phyloP scores from a whole-genome alignment of 2,113 vertebrate species.

The Microtus montanus region DNA sequence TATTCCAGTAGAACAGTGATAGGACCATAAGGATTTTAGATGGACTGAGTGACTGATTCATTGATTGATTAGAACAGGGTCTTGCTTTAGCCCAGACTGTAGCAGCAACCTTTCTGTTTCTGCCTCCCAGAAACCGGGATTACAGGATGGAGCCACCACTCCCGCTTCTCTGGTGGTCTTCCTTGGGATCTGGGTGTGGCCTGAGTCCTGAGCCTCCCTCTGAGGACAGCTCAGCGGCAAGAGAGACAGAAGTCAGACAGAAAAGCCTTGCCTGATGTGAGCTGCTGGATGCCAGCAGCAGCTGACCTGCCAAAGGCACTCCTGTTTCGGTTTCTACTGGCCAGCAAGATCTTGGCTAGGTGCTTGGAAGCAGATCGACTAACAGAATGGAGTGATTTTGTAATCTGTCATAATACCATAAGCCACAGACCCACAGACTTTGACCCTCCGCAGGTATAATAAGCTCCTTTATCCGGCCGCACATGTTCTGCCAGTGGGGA shows the following conservation, averaged over 20 bases:
- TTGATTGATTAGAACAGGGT: background rate
- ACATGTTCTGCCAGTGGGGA: conserved; percentile 86
- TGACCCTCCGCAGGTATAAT: conserved; percentile 96
- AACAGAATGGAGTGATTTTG: conserved; percentile 95
- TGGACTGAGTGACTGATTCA: background rate
- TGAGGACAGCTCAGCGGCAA: conserved; percentile 79
- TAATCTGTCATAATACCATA: conserved; percentile 97
- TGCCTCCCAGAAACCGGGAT: background rate
- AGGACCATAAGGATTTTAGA: conserved; percentile 69
- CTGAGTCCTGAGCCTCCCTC: conserved; percentile 79
- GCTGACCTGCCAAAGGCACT: conserved; percentile 89
- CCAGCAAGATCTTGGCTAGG: conserved; percentile 80
- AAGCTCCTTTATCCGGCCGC: conserved; percentile 90
- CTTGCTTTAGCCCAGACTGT: background rate
- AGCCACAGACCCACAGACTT: conserved; percentile 95
- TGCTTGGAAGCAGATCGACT: conserved; percentile 92
- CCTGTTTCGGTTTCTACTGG: conserved; percentile 84
- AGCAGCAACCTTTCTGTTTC: background rate
- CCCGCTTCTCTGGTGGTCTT: conserved; percentile 74
- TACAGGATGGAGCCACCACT: no score
- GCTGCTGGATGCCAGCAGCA: conserved; percentile 91
- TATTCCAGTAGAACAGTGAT: conserved; percentile 82
- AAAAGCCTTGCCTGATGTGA: conserved; percentile 91
- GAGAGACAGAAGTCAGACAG: conserved; percentile 88
- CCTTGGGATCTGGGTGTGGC: conserved; percentile 67